These are phyloP conservation scores for Melanargia galathea DNA, from an alignment of 2,888 invertebrate species.

Conservation along the genomic window DNA sequence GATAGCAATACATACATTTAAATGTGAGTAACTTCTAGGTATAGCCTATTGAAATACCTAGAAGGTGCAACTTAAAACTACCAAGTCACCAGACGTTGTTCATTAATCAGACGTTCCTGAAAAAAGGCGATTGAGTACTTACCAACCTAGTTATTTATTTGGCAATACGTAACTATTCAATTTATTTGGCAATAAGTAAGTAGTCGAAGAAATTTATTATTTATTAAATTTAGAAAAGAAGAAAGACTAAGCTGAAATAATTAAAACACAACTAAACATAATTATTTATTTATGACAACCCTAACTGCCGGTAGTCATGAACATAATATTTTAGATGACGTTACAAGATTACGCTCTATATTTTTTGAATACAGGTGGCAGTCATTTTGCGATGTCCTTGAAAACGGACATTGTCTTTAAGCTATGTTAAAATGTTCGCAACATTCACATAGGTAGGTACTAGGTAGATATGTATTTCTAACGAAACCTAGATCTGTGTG, in stretches of 20 bases:
- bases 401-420: constrained; percentile 9
- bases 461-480: neutral
- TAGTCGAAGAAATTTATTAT: too few relatives aligned
- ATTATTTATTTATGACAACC: too few relatives aligned
- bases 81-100: neutral
- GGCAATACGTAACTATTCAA: too few relatives aligned
- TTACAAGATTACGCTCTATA: constrained; percentile 15
- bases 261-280: too few relatives aligned
- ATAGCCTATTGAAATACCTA: neutral
- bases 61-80: neutral
- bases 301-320: neutral
- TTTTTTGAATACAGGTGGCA: constrained; percentile 11
- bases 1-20: constrained; percentile 49
- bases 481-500: neutral
- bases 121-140: too few relatives aligned
- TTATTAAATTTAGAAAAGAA: too few relatives aligned
- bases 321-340: neutral
- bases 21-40: constrained; percentile 16
- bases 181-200: too few relatives aligned
- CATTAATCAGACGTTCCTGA: too few relatives aligned
- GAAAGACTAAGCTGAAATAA: too few relatives aligned
- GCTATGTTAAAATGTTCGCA: constrained; percentile 8
- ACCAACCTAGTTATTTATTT: too few relatives aligned
- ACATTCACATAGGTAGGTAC: neutral
- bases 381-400: constrained; percentile 16